Base-by-base conservation (phyloP, 64 coral and sea anemone species). In the Stichodactyla mertensii region DNA sequence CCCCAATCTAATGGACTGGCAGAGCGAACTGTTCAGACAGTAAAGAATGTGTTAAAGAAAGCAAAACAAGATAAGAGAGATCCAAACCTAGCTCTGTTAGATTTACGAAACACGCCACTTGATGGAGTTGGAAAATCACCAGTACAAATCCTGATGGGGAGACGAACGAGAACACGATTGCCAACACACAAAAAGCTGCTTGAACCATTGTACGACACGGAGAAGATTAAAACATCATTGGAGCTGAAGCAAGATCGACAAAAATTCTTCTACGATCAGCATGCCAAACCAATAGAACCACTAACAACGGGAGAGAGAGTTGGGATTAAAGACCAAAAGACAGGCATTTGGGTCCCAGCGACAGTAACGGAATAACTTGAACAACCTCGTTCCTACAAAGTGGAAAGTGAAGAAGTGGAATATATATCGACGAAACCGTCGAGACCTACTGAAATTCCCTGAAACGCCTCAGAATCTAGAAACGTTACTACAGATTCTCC, bases 111-210 rank as follows among this genome's bases (percentile, higher is more conserved):
- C 77, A 79, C 87, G 13, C 61, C 79, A 22, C 24, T 57, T 64
- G 87, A 82, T 52, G 56, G 87, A 31, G 52, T 52, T 62, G 54
- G 80, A 54, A 58, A 56, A 13, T 82, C 87, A 22, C 61, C 57
- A 56, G 78, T 66, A 53, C 87, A 82, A 79, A 53, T 81, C 79
- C 51, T 82, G 55, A 62, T 61, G 78, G 78, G 78, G 16, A 31
- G 61, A 19, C 57, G 77, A 54, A 89, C 80, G 80, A 56, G 80
- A n/a, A 89, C 57, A 27, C 87, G 26, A 55, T 52, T 82, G 13
- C 87, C 61, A 89, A 62, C 80, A 52, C 23, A 78, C 78, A 83
- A 83, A 58, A 26, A 55, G 10, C 58, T 89, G 36, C 57, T 89
- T 51, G 22, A 15, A 18, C 82, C 61, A 64, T 18, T 64, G 61